A percentile compares a stretch with the other conserved stretches of the same genome.
Conservation (phyloP, 2,888 invertebrate species). For the Flexamia atlantica region DNA sequence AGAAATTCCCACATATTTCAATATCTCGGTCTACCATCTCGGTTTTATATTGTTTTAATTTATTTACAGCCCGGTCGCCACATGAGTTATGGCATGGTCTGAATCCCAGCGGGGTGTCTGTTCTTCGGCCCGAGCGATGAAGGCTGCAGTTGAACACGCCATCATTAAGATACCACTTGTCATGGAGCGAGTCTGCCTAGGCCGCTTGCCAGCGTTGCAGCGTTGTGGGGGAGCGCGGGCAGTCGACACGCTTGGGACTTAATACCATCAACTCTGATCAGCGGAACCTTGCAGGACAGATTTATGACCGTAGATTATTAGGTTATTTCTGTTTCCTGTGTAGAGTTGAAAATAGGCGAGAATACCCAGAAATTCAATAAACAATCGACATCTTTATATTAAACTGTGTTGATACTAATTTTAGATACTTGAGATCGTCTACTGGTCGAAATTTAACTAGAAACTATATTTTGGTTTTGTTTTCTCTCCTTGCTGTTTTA, state of each 20-base stretch:
- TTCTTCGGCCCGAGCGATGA: not conserved
- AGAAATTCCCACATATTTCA: not conserved
- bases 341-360: too few relatives aligned
- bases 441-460: too few relatives aligned
- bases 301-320: not conserved
- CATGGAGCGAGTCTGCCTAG: not conserved
- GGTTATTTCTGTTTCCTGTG: too few relatives aligned
- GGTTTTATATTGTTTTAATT: not conserved
- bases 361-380: too few relatives aligned
- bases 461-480: too few relatives aligned
- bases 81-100: not conserved
- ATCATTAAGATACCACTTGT: not conserved
- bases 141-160: not conserved
- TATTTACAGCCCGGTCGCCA: not conserved
- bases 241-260: too few relatives aligned
- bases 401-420: too few relatives aligned
- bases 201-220: not conserved
- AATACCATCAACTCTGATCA: not conserved
- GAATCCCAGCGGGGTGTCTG: not conserved
- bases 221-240: too few relatives aligned
- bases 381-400: too few relatives aligned
- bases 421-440: too few relatives aligned
- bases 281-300: not conserved
- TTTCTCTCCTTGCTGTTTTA: too few relatives aligned
- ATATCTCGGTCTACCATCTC: not conserved